A percentile compares a stretch with the other conserved stretches of the same genome.
These are phyloP conservation scores for Nudaria mundana DNA, from an alignment of 2,888 invertebrate species.

Conservation along the genomic window DNA sequence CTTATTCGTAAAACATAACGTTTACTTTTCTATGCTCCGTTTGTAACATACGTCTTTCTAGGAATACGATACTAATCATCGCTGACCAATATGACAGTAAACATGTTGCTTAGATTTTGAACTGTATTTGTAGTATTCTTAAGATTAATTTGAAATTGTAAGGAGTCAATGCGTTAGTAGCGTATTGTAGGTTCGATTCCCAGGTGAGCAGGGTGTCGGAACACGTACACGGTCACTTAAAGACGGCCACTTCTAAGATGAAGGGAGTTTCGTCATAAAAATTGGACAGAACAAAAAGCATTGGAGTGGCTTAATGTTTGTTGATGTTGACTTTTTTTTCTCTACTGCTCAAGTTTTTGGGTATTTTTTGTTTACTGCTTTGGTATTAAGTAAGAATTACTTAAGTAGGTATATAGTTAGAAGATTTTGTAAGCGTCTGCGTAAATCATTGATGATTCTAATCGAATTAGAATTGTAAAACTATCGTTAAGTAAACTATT, in stretches of 20 bases:
- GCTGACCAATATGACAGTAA: slow-evolving; percentile 54
- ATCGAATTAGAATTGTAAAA: too few relatives aligned
- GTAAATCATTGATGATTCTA: too few relatives aligned
- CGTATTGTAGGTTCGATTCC: slow-evolving; percentile 79
- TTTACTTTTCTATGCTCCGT: slow-evolving; percentile 26
- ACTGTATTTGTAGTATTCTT: slow-evolving; percentile 29
- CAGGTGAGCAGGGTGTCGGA: slow-evolving; percentile 74
- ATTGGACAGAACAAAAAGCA: slow-evolving; percentile 65
- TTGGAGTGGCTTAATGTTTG: slow-evolving; percentile 36
- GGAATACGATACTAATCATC: slow-evolving; percentile 57
- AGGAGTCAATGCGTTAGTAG: slow-evolving; percentile 72
- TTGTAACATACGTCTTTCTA: slow-evolving; percentile 41
- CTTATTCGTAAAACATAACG: slow-evolving; percentile 26
- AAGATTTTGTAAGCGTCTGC: too few relatives aligned
- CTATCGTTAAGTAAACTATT: too few relatives aligned
- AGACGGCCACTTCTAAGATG: slow-evolving; percentile 73
- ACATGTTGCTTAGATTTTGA: slow-evolving; percentile 23
- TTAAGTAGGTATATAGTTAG: too few relatives aligned
- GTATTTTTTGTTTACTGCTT: not conserved
- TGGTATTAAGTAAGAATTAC: too few relatives aligned
- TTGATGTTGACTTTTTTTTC: slow-evolving; percentile 15
- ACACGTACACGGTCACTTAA: slow-evolving; percentile 77
- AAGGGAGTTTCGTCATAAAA: slow-evolving; percentile 80
- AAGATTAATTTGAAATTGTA: slow-evolving; percentile 28
- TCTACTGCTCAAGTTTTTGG: not conserved